These are phyloP conservation scores for Rhagologus leucostigma DNA, from an alignment of 2,113 vertebrate species.

Conservation along the genomic window DNA sequence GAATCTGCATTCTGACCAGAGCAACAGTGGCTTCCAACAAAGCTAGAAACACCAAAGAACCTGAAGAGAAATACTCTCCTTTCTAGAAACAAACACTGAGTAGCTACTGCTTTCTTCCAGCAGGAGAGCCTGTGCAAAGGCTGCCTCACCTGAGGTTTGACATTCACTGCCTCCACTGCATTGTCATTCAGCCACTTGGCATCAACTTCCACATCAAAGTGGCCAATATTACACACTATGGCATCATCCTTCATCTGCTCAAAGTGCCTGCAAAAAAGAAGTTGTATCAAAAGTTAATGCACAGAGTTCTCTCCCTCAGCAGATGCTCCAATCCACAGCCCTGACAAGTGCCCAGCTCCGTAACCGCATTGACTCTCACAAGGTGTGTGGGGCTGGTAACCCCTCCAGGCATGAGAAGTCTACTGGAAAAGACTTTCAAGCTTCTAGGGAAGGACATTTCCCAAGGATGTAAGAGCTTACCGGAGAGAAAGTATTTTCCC, in stretches of 20 bases:
- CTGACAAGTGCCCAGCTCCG: background rate
- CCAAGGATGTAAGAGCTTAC: background rate
- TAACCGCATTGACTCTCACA: background rate
- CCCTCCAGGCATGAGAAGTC: background rate
- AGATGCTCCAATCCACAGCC: background rate
- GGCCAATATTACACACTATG: conserved; percentile 96
- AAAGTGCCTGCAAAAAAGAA: conserved; percentile 82
- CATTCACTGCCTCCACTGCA: conserved; percentile 83
- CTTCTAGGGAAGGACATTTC: background rate
- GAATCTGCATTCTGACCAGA: background rate
- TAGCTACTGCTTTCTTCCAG: background rate
- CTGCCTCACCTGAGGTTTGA: conserved; percentile 90
- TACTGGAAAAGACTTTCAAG: background rate
- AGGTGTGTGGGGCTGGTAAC: background rate
- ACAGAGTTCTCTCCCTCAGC: background rate
- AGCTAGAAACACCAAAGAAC: background rate
- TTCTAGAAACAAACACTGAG: background rate
- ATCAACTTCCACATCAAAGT: conserved; percentile 96
- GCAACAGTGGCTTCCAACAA: background rate
- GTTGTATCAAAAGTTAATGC: background rate
- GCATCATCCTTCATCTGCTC: conserved; percentile 95
- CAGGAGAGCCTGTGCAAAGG: background rate
- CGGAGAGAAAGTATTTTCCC: background rate
- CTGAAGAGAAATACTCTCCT: background rate
- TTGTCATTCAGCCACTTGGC: conserved; percentile 90